Evolutionary conservation across 2,888 invertebrate species (phyloP).

Genomic region (Celastrina argiolus): DNA sequence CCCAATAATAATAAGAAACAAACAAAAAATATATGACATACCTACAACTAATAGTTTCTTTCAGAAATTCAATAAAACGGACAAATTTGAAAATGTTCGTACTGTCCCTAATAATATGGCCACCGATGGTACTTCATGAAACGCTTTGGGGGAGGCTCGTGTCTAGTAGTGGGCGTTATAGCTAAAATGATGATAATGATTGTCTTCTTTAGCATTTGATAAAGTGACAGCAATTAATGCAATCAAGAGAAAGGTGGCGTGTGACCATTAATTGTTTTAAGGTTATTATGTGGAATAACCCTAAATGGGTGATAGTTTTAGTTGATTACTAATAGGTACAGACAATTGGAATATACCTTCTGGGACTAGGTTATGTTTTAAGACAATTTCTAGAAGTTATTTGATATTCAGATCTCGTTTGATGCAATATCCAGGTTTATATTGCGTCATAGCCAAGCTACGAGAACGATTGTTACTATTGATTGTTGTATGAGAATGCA

Average conservation of each 20-base stretch:
- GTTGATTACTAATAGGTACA: not conserved
- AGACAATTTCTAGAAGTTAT: not conserved
- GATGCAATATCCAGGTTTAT: not conserved
- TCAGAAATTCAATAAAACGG: no score
- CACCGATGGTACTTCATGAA: no score
- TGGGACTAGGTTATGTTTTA: not conserved
- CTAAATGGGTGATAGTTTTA: not conserved
- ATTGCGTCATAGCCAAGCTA: not conserved
- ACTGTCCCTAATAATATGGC: no score
- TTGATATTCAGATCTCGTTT: not conserved
- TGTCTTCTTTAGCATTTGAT: not conserved
- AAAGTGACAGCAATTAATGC: not conserved
- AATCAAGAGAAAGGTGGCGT: slow-evolving; percentile 7
- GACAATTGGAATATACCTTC: not conserved
- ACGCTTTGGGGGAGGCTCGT: no score
- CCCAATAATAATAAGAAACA: no score
- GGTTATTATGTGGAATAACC: slow-evolving; percentile 11
- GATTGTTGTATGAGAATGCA: no score
- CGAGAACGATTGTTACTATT: no score
- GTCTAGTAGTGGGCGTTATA: no score
- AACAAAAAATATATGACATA: no score
- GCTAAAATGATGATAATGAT: no score
- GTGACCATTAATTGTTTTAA: slow-evolving; percentile 7
- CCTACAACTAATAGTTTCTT: no score
- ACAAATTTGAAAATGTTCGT: no score